phyloP scores from a whole-genome alignment of 1,140 invertebrate species.

The Phymorhynchus buccinoides region DNA sequence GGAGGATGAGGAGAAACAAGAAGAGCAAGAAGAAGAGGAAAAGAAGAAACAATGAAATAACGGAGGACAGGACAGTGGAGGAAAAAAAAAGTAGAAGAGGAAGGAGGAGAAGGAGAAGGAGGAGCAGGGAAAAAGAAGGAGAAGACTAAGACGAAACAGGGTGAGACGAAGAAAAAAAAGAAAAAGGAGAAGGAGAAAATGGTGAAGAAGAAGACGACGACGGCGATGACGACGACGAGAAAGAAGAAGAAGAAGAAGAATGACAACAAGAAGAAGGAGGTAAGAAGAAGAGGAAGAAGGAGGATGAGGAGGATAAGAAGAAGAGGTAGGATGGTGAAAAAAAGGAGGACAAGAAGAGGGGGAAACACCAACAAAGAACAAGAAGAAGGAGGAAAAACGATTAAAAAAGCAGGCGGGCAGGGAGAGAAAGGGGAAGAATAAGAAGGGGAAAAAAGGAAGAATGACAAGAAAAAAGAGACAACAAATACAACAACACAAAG shows the following conservation, averaged over 20 bases:
- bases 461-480: neutral
- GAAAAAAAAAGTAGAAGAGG: neutral
- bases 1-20: too few relatives aligned
- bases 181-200: too few relatives aligned
- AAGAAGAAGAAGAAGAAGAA: too few relatives aligned
- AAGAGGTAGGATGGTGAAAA: too few relatives aligned
- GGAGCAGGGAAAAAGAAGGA: neutral
- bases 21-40: constrained; percentile 27
- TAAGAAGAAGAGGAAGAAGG: too few relatives aligned
- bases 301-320: too few relatives aligned
- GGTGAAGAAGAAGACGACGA: too few relatives aligned
- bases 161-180: neutral
- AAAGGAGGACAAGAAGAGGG: neutral
- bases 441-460: too few relatives aligned
- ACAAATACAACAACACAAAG: too few relatives aligned
- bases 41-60: neutral
- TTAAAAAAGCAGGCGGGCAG: neutral
- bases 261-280: too few relatives aligned
- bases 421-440: neutral
- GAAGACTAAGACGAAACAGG: neutral
- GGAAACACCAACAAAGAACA: neutral
- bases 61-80: neutral
- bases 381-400: neutral
- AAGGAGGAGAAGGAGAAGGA: too few relatives aligned
- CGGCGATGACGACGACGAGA: too few relatives aligned